phyloP scores from a whole-genome alignment of 2,113 vertebrate genomes.

The Leucoraja erinaceus region DNA sequence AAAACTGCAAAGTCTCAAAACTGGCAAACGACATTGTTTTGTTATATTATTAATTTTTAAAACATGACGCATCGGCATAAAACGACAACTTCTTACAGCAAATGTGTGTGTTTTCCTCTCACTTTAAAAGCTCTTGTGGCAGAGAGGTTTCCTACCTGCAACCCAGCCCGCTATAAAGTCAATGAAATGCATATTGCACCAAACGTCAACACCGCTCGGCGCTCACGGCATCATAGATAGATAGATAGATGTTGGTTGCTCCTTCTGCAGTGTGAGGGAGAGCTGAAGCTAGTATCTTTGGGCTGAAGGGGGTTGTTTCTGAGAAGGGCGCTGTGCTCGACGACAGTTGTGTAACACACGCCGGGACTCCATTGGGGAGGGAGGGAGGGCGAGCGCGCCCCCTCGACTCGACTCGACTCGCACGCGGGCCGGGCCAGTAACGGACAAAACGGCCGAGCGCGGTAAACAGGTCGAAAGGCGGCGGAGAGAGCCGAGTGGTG shows the following conservation, averaged over 20 bases:
- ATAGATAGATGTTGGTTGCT: not conserved
- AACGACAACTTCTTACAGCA: not conserved
- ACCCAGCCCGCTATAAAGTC: constrained; percentile 88
- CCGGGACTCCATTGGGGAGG: not conserved
- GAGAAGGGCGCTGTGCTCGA: too few relatives aligned
- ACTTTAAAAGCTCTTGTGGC: not conserved
- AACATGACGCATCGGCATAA: too few relatives aligned
- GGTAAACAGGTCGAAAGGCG: not conserved
- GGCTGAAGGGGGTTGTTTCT: not conserved
- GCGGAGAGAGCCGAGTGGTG: not conserved
- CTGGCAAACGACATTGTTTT: not conserved
- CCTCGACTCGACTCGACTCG: too few relatives aligned
- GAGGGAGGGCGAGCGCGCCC: too few relatives aligned
- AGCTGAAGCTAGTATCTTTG: too few relatives aligned
- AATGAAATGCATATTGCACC: constrained; percentile 58
- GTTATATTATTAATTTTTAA: not conserved
- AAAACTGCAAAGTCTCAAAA: not conserved
- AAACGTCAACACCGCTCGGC: not conserved
- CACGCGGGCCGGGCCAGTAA: not conserved
- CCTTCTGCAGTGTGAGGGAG: too few relatives aligned
- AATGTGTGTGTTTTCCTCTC: not conserved
- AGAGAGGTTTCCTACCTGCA: constrained; percentile 68
- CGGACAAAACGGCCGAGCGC: not conserved
- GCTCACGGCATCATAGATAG: not conserved
- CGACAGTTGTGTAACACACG: not conserved